Evolutionary conservation across 2,797 vertebrate genomes (phyloP).

Genomic region (Petrocephalus schoutedeni): DNA sequence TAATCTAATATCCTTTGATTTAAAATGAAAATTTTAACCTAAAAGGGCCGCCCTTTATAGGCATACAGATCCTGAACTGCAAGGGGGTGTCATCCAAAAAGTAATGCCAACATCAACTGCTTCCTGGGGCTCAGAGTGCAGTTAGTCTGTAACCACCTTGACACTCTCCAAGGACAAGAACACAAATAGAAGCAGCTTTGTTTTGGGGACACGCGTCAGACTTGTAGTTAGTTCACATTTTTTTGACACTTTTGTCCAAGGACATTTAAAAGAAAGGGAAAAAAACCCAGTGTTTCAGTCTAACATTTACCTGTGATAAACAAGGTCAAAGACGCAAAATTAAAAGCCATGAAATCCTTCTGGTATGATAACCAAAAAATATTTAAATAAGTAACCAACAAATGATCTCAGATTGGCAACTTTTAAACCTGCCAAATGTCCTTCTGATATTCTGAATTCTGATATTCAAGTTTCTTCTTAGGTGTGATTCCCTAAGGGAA

Average conservation of each 20-base stretch:
- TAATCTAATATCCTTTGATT: background rate
- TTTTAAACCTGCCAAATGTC: background rate
- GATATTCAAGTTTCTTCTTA: background rate
- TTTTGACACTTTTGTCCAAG: background rate
- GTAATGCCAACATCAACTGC: constrained; percentile 4
- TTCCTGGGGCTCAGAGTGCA: constrained; percentile 4
- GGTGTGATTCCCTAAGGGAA: background rate
- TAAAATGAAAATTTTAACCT: background rate
- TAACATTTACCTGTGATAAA: background rate
- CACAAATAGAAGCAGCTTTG: constrained; percentile 2
- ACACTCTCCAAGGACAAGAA: background rate
- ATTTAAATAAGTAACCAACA: background rate
- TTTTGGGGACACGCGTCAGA: background rate
- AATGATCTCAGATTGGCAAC: background rate
- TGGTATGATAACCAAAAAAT: background rate
- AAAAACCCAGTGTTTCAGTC: background rate
- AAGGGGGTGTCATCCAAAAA: background rate
- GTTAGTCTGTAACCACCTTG: background rate
- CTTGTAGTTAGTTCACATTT: background rate
- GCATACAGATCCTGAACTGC: background rate
- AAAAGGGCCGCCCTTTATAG: background rate
- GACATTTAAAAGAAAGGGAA: background rate
- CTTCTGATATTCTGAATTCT: background rate
- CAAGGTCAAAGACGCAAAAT: background rate
- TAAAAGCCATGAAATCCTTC: background rate